Conservation (phyloP, 2,888 invertebrate genomes). For the Amiota minor region DNA sequence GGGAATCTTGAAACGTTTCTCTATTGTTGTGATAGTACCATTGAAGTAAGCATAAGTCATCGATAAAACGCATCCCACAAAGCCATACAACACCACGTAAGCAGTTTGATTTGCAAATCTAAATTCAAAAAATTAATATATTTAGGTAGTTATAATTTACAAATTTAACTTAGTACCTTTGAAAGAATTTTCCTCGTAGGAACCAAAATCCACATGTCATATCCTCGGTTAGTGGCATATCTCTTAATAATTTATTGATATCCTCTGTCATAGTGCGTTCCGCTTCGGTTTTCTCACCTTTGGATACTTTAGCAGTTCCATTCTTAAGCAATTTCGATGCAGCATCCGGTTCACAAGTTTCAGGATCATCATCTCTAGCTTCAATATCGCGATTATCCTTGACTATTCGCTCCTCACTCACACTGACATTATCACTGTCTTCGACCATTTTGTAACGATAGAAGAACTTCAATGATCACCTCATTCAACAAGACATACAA, state of each 20-base stretch:
- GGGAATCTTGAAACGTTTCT: constrained; percentile 83
- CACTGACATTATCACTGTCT: neutral
- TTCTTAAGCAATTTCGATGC: constrained; percentile 37
- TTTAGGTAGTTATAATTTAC: neutral
- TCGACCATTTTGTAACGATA: constrained; percentile 37
- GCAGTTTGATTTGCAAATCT: constrained; percentile 74
- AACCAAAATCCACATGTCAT: constrained; percentile 80
- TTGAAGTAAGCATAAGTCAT: constrained; percentile 83
- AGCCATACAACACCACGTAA: constrained; percentile 78
- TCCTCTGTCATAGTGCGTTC: constrained; percentile 70
- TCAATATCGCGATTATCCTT: constrained; percentile 34
- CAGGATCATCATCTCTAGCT: constrained; percentile 39
- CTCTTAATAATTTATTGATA: constrained; percentile 74
- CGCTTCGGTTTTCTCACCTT: constrained; percentile 60
- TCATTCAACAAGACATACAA: neutral
- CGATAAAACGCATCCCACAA: constrained; percentile 80
- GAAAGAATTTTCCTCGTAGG: constrained; percentile 76
- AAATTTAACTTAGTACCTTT: constrained; percentile 72
- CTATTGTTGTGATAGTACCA: constrained; percentile 83
- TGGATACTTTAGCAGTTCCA: constrained; percentile 43
- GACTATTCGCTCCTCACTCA: constrained; percentile 16
- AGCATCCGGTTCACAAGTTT: constrained; percentile 3
- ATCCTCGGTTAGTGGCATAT: constrained; percentile 77
- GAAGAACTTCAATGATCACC: neutral
- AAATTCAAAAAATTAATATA: neutral